phyloP scores from a whole-genome alignment of 1,140 invertebrate species.

The Bombus soroeensis region DNA sequence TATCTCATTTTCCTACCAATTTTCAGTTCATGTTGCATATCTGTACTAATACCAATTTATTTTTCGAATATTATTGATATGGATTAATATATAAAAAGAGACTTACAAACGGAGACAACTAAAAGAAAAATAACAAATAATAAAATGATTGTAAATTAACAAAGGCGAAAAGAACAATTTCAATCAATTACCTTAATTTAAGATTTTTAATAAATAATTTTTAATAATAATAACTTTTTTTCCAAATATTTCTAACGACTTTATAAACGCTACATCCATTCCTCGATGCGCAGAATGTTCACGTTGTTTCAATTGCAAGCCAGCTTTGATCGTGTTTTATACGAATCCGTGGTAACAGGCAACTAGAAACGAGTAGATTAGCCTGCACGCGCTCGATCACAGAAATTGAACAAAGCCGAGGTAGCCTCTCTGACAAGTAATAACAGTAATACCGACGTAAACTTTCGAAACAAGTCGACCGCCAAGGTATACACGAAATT shows the following conservation, averaged over 20 bases:
- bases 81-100: no score
- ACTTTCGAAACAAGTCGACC: constrained; percentile 16
- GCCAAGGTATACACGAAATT: constrained; percentile 35
- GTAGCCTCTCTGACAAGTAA: not conserved
- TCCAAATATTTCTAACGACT: no score
- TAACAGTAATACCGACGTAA: constrained; percentile 8
- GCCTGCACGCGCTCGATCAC: not conserved
- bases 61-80: no score
- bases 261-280: not conserved
- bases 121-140: no score
- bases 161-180: no score
- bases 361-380: not conserved
- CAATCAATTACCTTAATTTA: no score
- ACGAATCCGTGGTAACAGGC: not conserved
- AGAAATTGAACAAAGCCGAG: not conserved
- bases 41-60: no score
- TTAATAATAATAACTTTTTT: no score
- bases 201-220: no score
- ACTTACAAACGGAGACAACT: no score
- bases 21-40: no score
- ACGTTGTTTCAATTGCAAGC: not conserved
- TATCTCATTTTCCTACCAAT: not conserved
- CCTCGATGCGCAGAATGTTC: not conserved
- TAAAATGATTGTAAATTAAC: no score
- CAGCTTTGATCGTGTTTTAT: not conserved